Evolutionary conservation across 2,113 vertebrate genomes (phyloP).

Genomic region (Phasianus colchicus): DNA sequence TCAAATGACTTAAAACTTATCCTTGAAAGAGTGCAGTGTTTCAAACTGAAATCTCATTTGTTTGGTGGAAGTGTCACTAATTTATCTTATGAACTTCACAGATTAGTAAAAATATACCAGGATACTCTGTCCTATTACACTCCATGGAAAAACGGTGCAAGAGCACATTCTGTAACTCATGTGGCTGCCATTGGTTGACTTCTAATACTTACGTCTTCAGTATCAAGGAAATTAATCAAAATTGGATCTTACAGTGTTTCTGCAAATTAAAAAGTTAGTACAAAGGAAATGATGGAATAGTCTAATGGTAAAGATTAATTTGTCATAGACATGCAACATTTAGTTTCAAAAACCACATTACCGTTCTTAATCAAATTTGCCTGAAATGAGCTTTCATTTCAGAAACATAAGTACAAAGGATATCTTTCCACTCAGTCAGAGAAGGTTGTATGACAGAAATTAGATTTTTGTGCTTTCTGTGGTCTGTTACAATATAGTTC

Average conservation of each 20-base stretch:
- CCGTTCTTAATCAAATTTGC: background rate
- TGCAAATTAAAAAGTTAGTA: background rate
- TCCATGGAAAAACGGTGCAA: background rate
- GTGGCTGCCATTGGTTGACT: background rate
- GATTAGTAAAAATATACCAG: background rate
- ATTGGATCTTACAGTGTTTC: background rate
- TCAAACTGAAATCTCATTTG: background rate
- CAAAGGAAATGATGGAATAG: background rate
- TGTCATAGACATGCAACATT: background rate
- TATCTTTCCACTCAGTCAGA: background rate
- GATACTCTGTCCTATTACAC: rapidly evolving
- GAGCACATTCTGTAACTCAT: background rate
- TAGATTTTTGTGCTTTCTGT: background rate
- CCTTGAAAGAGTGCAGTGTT: background rate
- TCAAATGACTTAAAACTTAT: background rate
- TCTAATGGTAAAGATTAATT: background rate
- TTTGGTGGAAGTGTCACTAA: background rate
- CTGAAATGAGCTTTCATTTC: background rate
- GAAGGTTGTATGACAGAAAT: background rate
- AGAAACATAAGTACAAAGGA: background rate
- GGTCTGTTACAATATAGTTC: background rate
- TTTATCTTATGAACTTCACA: rapidly evolving
- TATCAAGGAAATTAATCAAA: background rate
- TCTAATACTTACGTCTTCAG: background rate
- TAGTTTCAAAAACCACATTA: background rate